A percentile compares a stretch with the other conserved stretches of the same genome.
Conservation (phyloP, 2,888 invertebrate genomes). For the Erynnis tages region DNA sequence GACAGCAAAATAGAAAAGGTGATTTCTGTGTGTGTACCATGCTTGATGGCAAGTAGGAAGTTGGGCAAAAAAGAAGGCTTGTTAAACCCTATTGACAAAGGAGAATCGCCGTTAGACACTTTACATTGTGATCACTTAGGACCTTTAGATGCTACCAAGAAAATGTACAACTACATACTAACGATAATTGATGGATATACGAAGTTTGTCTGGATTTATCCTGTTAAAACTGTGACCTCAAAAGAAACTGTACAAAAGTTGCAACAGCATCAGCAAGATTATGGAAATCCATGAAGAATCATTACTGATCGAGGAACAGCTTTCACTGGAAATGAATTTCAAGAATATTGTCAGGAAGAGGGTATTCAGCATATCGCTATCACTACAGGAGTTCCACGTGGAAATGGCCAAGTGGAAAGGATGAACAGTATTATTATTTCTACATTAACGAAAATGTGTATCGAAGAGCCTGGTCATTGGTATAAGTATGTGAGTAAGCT, state of each 20-base stretch:
- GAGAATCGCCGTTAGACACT: conserved; percentile 12
- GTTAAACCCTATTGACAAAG: conserved; percentile 11
- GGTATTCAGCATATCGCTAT: background rate
- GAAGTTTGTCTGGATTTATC: conserved; percentile 2
- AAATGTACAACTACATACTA: conserved; percentile 4
- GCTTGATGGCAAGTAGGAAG: background rate
- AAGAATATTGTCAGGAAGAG: background rate
- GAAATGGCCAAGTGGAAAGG: conserved; percentile 4
- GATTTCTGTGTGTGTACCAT: conserved; percentile 1
- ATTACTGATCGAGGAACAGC: background rate
- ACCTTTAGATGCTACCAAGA: background rate
- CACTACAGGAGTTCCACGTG: conserved; percentile 6
- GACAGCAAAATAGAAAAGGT: conserved; percentile 1
- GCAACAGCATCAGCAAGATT: background rate
- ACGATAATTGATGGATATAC: background rate
- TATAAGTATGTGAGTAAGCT: conserved; percentile 15
- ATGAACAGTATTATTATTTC: conserved; percentile 3
- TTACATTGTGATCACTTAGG: conserved; percentile 18
- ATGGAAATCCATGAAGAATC: background rate
- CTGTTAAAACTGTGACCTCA: background rate
- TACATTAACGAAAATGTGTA: background rate
- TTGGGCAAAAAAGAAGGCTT: conserved; percentile 12
- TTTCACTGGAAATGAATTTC: background rate
- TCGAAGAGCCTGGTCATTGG: conserved; percentile 9
- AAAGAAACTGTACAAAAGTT: background rate